These are phyloP conservation scores for Cheumatopsyche charites DNA, from an alignment of 1,140 invertebrate species.

Conservation along the genomic window DNA sequence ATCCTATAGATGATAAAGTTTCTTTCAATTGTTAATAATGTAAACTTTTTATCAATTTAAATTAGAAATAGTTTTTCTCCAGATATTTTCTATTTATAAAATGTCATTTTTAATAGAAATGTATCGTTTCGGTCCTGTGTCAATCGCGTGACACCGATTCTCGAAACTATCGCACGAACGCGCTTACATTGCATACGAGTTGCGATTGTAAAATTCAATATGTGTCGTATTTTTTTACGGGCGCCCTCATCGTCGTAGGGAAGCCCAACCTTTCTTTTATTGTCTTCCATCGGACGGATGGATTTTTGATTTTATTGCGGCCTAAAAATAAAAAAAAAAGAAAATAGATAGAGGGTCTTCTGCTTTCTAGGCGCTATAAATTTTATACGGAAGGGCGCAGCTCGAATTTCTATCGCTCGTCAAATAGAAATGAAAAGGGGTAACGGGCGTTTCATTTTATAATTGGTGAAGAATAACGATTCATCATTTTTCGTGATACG, in stretches of 20 bases:
- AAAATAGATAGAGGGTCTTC: neutral
- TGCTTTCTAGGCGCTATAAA: neutral
- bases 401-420: too few relatives aligned
- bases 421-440: too few relatives aligned
- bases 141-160: neutral
- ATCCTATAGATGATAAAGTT: too few relatives aligned
- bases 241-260: constrained; percentile 22
- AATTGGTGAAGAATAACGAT: too few relatives aligned
- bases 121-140: too few relatives aligned
- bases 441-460: too few relatives aligned
- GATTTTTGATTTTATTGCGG: constrained; percentile 35
- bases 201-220: constrained; percentile 42
- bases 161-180: neutral
- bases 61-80: too few relatives aligned
- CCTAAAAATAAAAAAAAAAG: constrained; percentile 7
- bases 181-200: constrained; percentile 27
- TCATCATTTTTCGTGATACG: too few relatives aligned
- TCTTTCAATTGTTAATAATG: too few relatives aligned
- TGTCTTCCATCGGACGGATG: constrained; percentile 25
- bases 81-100: too few relatives aligned
- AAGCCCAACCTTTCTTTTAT: constrained; percentile 25
- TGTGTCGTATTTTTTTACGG: constrained; percentile 39
- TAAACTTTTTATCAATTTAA: too few relatives aligned
- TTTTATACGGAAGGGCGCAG: neutral
- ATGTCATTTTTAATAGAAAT: too few relatives aligned